A percentile compares a stretch with the other conserved stretches of the same genome.
These are phyloP conservation scores for Seira musarum DNA, from an alignment of 2,888 invertebrate genomes.

Conservation along the genomic window DNA sequence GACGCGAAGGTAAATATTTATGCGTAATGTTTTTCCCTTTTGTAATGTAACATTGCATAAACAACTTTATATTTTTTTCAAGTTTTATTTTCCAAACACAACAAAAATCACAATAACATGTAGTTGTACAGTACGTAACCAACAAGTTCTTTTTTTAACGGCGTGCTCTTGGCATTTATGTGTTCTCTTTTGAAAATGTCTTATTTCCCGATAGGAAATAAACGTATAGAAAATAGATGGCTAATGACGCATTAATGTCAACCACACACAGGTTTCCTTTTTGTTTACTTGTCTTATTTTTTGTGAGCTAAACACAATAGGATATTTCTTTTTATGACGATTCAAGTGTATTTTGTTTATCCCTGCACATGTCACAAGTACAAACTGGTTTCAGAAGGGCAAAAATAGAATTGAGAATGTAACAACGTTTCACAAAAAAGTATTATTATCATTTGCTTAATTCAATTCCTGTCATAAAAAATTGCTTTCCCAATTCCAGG, in stretches of 20 bases:
- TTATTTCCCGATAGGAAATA: not conserved
- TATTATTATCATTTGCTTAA: too few relatives aligned
- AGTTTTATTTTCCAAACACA: not conserved
- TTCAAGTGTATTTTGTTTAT: too few relatives aligned
- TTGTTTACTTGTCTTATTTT: slow-evolving; percentile 16
- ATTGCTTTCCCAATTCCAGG: too few relatives aligned
- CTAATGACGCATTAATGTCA: slow-evolving; percentile 48
- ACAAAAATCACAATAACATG: slow-evolving; percentile 26
- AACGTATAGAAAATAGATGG: slow-evolving; percentile 21
- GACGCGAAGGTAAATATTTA: not conserved
- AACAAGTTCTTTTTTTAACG: slow-evolving; percentile 24
- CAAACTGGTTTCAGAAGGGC: too few relatives aligned
- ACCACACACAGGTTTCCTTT: slow-evolving; percentile 40
- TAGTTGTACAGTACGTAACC: not conserved
- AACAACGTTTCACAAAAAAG: too few relatives aligned
- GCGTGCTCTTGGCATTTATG: slow-evolving; percentile 52
- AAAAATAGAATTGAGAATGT: too few relatives aligned
- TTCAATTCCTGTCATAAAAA: too few relatives aligned
- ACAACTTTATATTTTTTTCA: too few relatives aligned
- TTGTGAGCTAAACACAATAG: slow-evolving; percentile 28
- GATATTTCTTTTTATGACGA: too few relatives aligned
- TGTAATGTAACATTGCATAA: not conserved
- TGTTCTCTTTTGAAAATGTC: too few relatives aligned
- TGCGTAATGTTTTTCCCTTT: not conserved
- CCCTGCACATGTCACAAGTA: too few relatives aligned